phyloP scores from a whole-genome alignment of 2,888 invertebrate species.

The Branchellion lobata region DNA sequence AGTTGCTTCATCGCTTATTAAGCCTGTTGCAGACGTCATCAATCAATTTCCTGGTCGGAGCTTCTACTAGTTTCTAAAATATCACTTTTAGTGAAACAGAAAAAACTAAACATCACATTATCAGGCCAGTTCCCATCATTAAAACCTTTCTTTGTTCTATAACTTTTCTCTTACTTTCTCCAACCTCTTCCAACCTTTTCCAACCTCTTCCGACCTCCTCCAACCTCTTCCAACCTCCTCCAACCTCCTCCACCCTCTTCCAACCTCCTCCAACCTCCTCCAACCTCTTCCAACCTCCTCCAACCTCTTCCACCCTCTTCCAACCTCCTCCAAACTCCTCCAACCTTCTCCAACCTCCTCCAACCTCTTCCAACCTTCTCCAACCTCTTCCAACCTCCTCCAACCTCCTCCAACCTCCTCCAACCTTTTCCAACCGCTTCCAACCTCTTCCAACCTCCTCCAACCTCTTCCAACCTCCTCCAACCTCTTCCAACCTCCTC shows the following conservation, averaged over 20 bases:
- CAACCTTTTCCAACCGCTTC: slow-evolving; percentile 50
- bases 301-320: slow-evolving; percentile 49
- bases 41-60: too few relatives aligned
- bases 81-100: too few relatives aligned
- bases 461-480: not conserved
- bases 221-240: slow-evolving; percentile 49
- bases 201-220: slow-evolving; percentile 45
- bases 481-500: too few relatives aligned
- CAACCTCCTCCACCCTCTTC: slow-evolving; percentile 50
- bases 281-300: slow-evolving; percentile 50
- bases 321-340: slow-evolving; percentile 19
- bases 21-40: too few relatives aligned
- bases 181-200: not conserved
- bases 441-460: not conserved
- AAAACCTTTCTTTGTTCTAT: too few relatives aligned
- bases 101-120: too few relatives aligned
- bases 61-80: too few relatives aligned
- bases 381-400: slow-evolving; percentile 45
- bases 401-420: slow-evolving; percentile 46
- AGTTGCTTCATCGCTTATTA: too few relatives aligned
- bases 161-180: slow-evolving; percentile 12
- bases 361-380: slow-evolving; percentile 50
- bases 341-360: slow-evolving; percentile 49
- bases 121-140: too few relatives aligned
- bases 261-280: not conserved